These are phyloP conservation scores for Stegodyphus dumicola DNA, from an alignment of 1,140 invertebrate genomes.

Conservation along the genomic window DNA sequence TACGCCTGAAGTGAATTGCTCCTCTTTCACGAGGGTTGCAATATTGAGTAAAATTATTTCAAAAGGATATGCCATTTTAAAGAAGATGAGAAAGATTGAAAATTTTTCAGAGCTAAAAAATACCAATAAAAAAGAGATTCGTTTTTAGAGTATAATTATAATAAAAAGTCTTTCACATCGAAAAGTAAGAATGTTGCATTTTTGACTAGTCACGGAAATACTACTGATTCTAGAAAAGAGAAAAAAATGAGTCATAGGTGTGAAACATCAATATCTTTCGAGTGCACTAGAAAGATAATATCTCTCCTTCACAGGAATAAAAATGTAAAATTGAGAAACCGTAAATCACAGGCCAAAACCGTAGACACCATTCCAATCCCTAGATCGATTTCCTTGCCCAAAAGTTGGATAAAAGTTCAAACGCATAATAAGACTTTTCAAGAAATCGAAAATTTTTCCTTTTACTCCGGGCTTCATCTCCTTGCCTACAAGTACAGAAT, in stretches of 20 bases:
- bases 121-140: too few relatives aligned
- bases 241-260: neutral
- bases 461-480: neutral
- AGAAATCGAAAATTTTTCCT: slow-evolving; percentile 30
- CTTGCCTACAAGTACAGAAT: slow-evolving; percentile 16
- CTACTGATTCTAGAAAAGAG: too few relatives aligned
- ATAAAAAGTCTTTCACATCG: too few relatives aligned
- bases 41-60: slow-evolving; percentile 2
- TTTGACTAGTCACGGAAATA: too few relatives aligned
- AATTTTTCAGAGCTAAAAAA: neutral
- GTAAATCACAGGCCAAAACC: slow-evolving; percentile 24
- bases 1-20: too few relatives aligned
- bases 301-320: slow-evolving; percentile 2
- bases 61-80: neutral
- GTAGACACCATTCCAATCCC: slow-evolving; percentile 23
- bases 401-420: slow-evolving; percentile 35
- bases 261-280: slow-evolving; percentile 3
- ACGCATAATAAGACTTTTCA: slow-evolving; percentile 44
- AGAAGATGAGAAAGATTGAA: neutral
- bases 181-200: too few relatives aligned
- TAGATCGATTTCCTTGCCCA: slow-evolving; percentile 16
- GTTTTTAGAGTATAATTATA: too few relatives aligned
- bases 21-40: neutral
- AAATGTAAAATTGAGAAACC: slow-evolving; percentile 27
- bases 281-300: neutral